Percentiles rank a stretch among this genome's conserved stretches.
Conservation (phyloP, 2,113 vertebrate genomes). For the Oxygymnocypris stewartii region DNA sequence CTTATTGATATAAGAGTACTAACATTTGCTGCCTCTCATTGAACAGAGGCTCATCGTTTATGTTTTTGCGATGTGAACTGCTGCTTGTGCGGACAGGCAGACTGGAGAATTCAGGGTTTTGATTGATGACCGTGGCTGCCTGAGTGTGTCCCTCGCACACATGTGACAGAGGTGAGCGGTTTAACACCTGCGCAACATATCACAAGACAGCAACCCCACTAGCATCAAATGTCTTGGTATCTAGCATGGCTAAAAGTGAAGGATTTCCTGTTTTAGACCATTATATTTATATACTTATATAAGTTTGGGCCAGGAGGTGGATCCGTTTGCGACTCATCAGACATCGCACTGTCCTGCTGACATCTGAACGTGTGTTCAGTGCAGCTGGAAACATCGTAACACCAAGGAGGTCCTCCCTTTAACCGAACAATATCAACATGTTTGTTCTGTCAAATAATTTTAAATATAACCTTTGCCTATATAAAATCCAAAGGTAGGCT, state of each 20-base stretch:
- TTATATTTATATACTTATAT: neutral
- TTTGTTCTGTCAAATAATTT: too few species aligned
- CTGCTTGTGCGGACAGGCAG: neutral
- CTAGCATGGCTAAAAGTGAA: neutral
- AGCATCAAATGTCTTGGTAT: neutral
- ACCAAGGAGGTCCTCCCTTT: too few species aligned
- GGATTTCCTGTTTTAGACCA: neutral
- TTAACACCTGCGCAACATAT: neutral
- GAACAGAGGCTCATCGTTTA: neutral
- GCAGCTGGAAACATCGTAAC: too few species aligned
- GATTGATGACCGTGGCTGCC: constrained; percentile 1
- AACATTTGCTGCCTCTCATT: neutral
- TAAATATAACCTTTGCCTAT: too few species aligned
- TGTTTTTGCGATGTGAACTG: neutral
- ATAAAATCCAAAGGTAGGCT: too few species aligned
- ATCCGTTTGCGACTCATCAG: too few species aligned
- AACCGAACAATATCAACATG: too few species aligned
- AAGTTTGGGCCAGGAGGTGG: too few species aligned
- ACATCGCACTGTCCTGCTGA: too few species aligned
- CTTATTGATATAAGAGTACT: constrained; percentile 13
- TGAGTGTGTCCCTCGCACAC: neutral
- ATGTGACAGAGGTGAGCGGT: neutral
- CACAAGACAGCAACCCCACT: neutral
- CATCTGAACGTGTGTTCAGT: too few species aligned
- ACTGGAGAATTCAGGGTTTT: neutral